Evolutionary conservation across 2,888 invertebrate genomes (phyloP), one percentile per base, ranked within the genome.

Genomic region (Oxystoma pomonae): DNA sequence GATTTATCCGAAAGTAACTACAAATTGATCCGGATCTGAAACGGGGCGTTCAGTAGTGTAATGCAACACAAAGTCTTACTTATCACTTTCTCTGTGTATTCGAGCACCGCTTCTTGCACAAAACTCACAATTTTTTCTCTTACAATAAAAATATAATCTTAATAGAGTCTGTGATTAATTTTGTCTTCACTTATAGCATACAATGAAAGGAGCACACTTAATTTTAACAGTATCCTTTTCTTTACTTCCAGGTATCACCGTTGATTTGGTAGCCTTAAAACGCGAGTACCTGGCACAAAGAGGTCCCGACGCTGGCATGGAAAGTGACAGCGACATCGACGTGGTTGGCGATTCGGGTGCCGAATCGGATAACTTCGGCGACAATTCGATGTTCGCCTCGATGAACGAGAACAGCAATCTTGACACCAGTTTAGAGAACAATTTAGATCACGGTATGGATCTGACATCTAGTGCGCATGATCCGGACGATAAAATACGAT

Each of bases 201-300:
- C n/a, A n/a, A n/a, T n/a, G n/a, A n/a, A n/a, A n/a, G n/a, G n/a
- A n/a, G n/a, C n/a, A n/a, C n/a, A n/a, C n/a, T n/a, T n/a, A n/a
- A n/a, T n/a, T n/a, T n/a, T n/a, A n/a, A n/a, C n/a, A 21, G 7
- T 17, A 50, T 21, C n/a, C 35, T 7, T 19, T 17, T 55, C 49
- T 20, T 57, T 60, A 58, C 5, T 64, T 65, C 9, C 61, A 68
- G 68, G 95, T 71, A 93, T 95, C 74, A 88, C 91, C 17, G 94
- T 95, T 19, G 94, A 94, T 79, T 81, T 95, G 67, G 91, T 93
- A 73, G 91, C 94, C 1, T 82, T 95, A 59, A 89, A 91, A 73
- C 84, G 91, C 57, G 94, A 95, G 78, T 94, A 94, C 83, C 86
- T 94, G 73, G 89, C 90, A 12, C 92, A 92, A 78, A 88, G 89